Percentiles rank a stretch among this genome's conserved stretches.
Evolutionary conservation across 2,113 vertebrate genomes (phyloP).

Genomic region (Oncorhynchus gorbuscha): DNA sequence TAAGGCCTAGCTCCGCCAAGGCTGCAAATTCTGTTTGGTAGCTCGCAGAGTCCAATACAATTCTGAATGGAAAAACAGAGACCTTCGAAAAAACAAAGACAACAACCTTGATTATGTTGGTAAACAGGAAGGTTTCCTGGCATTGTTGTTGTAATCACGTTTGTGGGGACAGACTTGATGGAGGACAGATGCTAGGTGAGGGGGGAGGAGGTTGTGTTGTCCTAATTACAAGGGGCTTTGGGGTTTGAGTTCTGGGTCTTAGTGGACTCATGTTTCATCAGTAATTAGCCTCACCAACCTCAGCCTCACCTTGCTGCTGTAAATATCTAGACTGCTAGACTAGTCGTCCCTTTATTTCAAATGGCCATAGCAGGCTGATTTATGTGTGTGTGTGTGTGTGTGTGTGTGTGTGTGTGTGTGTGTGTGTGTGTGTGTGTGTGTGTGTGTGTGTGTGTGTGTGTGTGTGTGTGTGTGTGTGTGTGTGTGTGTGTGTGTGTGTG

Average conservation of each 20-base stretch:
- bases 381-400: too few species aligned
- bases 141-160: constrained; percentile 70
- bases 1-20: constrained; percentile 51
- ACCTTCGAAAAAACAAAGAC: constrained; percentile 62
- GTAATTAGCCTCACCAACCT: constrained; percentile 47
- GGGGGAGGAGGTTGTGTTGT: constrained; percentile 66
- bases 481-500: not conserved
- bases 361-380: not conserved
- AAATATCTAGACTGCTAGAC: constrained; percentile 15
- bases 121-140: constrained; percentile 62
- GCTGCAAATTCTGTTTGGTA: constrained; percentile 45
- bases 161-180: constrained; percentile 60
- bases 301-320: constrained; percentile 46
- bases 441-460: not conserved
- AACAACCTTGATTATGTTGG: constrained; percentile 25
- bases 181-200: constrained; percentile 63
- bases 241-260: constrained; percentile 2
- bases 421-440: not conserved
- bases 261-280: constrained; percentile 3
- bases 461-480: not conserved
- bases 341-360: not conserved
- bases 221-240: constrained; percentile 58
- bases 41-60: constrained; percentile 27
- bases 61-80: constrained; percentile 59
- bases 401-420: not conserved